phyloP scores from a whole-genome alignment of 1,140 invertebrate species.

The Theocolax elegans region DNA sequence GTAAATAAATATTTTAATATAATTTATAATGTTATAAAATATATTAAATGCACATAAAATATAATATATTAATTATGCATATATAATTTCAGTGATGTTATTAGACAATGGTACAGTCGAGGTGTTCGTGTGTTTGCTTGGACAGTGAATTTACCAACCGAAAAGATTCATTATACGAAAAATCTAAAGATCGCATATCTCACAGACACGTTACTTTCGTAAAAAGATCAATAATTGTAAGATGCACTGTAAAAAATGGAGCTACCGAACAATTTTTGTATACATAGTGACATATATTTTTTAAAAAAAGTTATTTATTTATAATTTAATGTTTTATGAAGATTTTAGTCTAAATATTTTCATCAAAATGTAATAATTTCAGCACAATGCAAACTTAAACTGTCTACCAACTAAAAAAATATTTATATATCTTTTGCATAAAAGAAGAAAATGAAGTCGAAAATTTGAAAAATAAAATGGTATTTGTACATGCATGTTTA shows the following conservation, averaged over 20 bases:
- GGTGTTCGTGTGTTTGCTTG: slow-evolving; percentile 72
- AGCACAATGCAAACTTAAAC: slow-evolving; percentile 18
- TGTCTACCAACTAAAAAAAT: slow-evolving; percentile 5
- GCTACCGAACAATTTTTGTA: slow-evolving; percentile 13
- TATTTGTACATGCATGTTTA: slow-evolving; percentile 21
- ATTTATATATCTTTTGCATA: slow-evolving; percentile 27
- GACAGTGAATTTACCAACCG: slow-evolving; percentile 75
- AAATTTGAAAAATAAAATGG: slow-evolving; percentile 10
- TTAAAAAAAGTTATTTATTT: slow-evolving; percentile 12
- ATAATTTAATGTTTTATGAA: background rate
- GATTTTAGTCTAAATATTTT: no score
- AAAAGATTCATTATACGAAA: slow-evolving; percentile 72
- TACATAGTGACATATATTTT: slow-evolving; percentile 16
- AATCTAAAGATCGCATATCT: slow-evolving; percentile 73
- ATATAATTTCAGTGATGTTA: slow-evolving; percentile 70
- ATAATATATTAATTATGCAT: no score
- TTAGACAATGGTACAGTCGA: slow-evolving; percentile 69
- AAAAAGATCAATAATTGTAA: slow-evolving; percentile 46
- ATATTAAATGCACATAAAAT: slow-evolving; percentile 5
- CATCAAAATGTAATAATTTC: slow-evolving; percentile 1
- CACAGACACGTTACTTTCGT: slow-evolving; percentile 75
- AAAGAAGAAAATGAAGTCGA: background rate
- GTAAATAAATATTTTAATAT: no score
- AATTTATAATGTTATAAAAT: slow-evolving; percentile 22
- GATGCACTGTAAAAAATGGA: background rate